Conservation (phyloP, 2,888 invertebrate species). For the Brachycybe producta region DNA sequence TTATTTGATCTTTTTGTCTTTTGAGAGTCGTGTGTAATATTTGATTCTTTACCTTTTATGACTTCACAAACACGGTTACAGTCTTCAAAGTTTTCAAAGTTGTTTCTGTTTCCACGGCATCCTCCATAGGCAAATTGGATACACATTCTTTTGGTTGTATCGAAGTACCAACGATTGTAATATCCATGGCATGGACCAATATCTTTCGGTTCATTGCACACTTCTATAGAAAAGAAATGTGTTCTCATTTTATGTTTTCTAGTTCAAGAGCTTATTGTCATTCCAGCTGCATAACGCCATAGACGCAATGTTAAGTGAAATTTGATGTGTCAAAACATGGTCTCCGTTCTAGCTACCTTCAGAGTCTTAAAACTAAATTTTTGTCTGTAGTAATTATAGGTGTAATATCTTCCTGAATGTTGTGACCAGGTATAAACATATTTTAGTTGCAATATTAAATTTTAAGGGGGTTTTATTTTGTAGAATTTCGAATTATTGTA, state of each 20-base stretch:
- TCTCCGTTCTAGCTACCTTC: no score
- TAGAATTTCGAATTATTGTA: no score
- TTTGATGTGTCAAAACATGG: no score
- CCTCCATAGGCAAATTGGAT: conserved; percentile 74
- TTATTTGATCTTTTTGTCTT: conserved; percentile 1
- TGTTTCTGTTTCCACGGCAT: conserved; percentile 78
- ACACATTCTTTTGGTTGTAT: conserved; percentile 54
- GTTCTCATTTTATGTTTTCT: neutral
- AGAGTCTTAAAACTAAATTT: no score
- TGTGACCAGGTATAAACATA: no score
- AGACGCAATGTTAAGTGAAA: no score
- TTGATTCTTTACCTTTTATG: conserved; percentile 12
- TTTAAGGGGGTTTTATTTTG: no score
- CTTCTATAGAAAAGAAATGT: conserved; percentile 43
- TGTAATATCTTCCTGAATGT: no score
- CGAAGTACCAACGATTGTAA: conserved; percentile 78
- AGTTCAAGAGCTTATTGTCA: neutral
- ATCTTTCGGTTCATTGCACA: conserved; percentile 65
- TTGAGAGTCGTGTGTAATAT: neutral
- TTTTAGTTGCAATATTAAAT: no score
- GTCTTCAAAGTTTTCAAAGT: conserved; percentile 58
- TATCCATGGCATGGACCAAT: conserved; percentile 76
- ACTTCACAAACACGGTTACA: conserved; percentile 50
- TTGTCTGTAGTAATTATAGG: no score
- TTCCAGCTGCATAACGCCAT: neutral